These are phyloP conservation scores for Drosophila rubida DNA, from an alignment of 2,888 invertebrate genomes.

Conservation along the genomic window DNA sequence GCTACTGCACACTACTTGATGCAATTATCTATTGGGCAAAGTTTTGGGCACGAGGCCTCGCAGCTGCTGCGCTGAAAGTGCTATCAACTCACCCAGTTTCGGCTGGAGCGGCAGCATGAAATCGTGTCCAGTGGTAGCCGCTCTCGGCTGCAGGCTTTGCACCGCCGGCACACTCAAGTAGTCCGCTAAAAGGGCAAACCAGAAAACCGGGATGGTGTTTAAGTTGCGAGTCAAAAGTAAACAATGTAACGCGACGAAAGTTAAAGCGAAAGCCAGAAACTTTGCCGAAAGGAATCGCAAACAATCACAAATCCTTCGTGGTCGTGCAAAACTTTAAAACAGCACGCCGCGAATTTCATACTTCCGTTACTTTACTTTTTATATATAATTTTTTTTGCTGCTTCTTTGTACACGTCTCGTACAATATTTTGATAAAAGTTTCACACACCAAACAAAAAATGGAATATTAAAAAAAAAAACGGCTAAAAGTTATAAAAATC, in stretches of 20 bases:
- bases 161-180: slow-evolving; percentile 85
- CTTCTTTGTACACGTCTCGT: slow-evolving; percentile 3
- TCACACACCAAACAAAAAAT: slow-evolving; percentile 20
- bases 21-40: slow-evolving; percentile 59
- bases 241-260: slow-evolving; percentile 50
- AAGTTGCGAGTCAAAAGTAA: slow-evolving; percentile 39
- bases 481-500: slow-evolving; percentile 57
- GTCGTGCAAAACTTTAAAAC: slow-evolving; percentile 56
- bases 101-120: slow-evolving; percentile 91
- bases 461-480: slow-evolving; percentile 8
- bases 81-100: slow-evolving; percentile 85
- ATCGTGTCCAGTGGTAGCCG: slow-evolving; percentile 90
- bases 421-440: slow-evolving; percentile 53
- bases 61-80: slow-evolving; percentile 22
- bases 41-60: slow-evolving; percentile 20
- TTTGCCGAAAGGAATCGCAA: slow-evolving; percentile 45
- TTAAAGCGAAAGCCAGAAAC: slow-evolving; percentile 59
- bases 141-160: slow-evolving; percentile 88
- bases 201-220: slow-evolving; percentile 35
- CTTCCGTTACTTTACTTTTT: too few species aligned
- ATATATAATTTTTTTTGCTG: not conserved
- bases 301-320: slow-evolving; percentile 50
- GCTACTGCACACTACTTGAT: slow-evolving; percentile 18
- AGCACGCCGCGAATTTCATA: slow-evolving; percentile 39
- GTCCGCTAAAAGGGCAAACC: slow-evolving; percentile 85